phyloP scores from a whole-genome alignment of 2,113 vertebrate genomes.

The Macaca fascicularis region T2T-MFA8v1.1 NC_088376.1:167512501-167513000 shows the following conservation, averaged over 20 bases:
- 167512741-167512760: background rate
- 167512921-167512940: background rate
- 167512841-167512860: background rate
- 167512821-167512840: background rate
- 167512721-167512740: background rate
- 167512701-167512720: conserved; percentile 8
- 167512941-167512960: conserved; percentile 25
- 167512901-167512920: background rate
- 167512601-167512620: background rate
- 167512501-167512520: background rate
- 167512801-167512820: background rate
- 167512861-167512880: background rate
- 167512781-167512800: background rate
- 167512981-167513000: background rate
- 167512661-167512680: background rate
- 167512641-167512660: background rate
- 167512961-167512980: background rate
- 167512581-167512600: background rate
- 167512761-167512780: background rate
- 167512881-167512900: background rate
- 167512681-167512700: background rate
- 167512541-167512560: background rate
- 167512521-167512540: background rate
- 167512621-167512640: background rate
- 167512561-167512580: background rate